phyloP scores from a whole-genome alignment of 2,113 vertebrate species.

The Ciconia maguari region DNA sequence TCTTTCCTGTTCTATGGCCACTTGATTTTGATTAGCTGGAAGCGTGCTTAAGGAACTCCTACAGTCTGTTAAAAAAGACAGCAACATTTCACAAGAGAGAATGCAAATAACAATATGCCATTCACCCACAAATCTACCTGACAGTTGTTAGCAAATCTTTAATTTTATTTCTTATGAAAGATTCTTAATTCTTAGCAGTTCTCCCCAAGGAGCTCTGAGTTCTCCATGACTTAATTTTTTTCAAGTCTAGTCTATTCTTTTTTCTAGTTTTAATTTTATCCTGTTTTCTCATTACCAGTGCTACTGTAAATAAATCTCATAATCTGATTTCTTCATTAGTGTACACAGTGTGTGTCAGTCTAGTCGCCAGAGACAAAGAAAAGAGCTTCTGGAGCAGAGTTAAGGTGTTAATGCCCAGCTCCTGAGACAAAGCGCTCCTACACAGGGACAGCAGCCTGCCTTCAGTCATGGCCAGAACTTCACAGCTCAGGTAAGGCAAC shows the following conservation, averaged over 20 bases:
- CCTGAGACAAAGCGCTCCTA: neutral
- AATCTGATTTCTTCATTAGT: slow-evolving; percentile 49
- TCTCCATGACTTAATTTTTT: neutral
- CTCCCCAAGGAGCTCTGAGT: neutral
- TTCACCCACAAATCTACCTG: slow-evolving; percentile 58
- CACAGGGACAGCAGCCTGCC: neutral
- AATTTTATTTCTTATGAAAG: slow-evolving; percentile 53
- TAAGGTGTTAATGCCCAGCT: neutral
- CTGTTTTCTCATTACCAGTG: slow-evolving; percentile 44
- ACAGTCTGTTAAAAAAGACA: slow-evolving; percentile 49
- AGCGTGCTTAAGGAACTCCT: slow-evolving; percentile 25
- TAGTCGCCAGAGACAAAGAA: neutral
- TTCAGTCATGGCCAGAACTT: neutral
- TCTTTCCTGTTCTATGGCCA: slow-evolving; percentile 33
- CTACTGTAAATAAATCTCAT: slow-evolving; percentile 56
- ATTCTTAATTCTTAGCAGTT: slow-evolving; percentile 45
- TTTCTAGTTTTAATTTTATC: slow-evolving; percentile 41
- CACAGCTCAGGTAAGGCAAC: neutral
- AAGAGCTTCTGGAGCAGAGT: neutral
- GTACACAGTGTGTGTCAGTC: neutral
- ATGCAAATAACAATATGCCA: slow-evolving; percentile 43
- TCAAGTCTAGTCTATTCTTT: neutral
- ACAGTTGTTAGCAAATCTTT: slow-evolving; percentile 35
- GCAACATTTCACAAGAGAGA: slow-evolving; percentile 28
- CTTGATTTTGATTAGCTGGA: slow-evolving; percentile 68